phyloP scores from a whole-genome alignment of 2,113 vertebrate species.

The Pholis gunnellus region DNA sequence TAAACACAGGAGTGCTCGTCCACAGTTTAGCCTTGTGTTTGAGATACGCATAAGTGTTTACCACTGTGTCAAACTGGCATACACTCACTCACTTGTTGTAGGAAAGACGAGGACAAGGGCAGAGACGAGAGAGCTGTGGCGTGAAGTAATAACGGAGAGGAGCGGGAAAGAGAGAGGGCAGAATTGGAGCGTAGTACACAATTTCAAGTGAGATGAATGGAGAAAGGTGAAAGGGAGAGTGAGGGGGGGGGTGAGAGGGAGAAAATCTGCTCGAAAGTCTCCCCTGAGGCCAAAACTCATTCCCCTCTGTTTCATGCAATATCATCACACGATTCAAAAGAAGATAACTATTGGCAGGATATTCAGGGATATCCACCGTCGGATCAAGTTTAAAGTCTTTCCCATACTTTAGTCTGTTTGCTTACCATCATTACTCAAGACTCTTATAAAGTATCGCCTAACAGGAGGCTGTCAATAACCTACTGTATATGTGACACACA shows the following conservation, averaged over 20 bases:
- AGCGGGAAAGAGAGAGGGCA: slow-evolving; percentile 2
- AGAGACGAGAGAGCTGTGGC: slow-evolving; percentile 7
- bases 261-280: slow-evolving; percentile 57
- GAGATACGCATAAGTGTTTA: slow-evolving; percentile 36
- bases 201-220: slow-evolving; percentile 62
- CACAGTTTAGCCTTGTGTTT: slow-evolving; percentile 64
- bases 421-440: slow-evolving; percentile 55
- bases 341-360: slow-evolving; percentile 45
- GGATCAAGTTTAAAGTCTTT: slow-evolving; percentile 69
- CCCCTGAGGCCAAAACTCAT: slow-evolving; percentile 62
- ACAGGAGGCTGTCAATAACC: slow-evolving; percentile 72
- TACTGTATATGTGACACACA: slow-evolving; percentile 59
- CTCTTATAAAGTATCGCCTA: slow-evolving; percentile 56
- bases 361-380: slow-evolving; percentile 45
- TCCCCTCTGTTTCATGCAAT: slow-evolving; percentile 60
- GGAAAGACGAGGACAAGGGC: slow-evolving; percentile 15
- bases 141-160: slow-evolving; percentile 12
- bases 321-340: slow-evolving; percentile 56
- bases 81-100: background rate
- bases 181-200: slow-evolving; percentile 41
- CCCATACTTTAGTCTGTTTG: slow-evolving; percentile 60
- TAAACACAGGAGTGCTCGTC: slow-evolving; percentile 72
- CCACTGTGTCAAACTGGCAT: slow-evolving; percentile 20
- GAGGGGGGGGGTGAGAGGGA: slow-evolving; percentile 3
- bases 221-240: slow-evolving; percentile 52